Conservation (phyloP, 2,888 invertebrate genomes). For the Bedellia somnulentella region DNA sequence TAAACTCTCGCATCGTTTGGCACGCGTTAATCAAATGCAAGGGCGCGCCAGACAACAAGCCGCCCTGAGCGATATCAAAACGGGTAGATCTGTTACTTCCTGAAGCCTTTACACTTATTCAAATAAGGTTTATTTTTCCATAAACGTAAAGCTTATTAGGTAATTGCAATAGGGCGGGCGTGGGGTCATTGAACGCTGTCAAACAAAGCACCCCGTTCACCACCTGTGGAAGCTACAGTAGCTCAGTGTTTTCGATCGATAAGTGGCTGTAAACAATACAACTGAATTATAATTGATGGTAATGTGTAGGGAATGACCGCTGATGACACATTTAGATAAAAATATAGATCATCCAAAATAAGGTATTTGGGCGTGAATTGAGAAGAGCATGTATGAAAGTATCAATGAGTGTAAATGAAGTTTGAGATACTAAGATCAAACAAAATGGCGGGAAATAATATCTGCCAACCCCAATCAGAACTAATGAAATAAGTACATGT, state of each 20-base stretch:
- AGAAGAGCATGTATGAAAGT: too few relatives aligned
- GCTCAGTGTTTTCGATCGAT: conserved; percentile 9
- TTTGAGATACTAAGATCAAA: too few relatives aligned
- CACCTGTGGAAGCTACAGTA: conserved; percentile 26
- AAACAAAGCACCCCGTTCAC: conserved; percentile 30
- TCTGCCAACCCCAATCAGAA: too few relatives aligned
- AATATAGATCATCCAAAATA: too few relatives aligned
- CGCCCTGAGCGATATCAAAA: conserved; percentile 18
- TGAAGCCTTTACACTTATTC: not conserved
- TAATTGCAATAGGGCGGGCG: conserved; percentile 9
- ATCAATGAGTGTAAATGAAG: too few relatives aligned
- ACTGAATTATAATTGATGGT: too few relatives aligned
- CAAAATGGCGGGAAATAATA: too few relatives aligned
- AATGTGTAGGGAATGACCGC: too few relatives aligned
- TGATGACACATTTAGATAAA: too few relatives aligned
- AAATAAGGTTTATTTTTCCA: not conserved
- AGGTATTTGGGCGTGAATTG: too few relatives aligned
- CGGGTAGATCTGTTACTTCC: not conserved
- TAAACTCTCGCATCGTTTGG: not conserved
- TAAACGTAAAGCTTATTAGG: not conserved
- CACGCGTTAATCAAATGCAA: conserved; percentile 9
- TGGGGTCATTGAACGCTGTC: conserved; percentile 40
- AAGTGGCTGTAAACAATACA: conserved; percentile 3
- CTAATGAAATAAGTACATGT: too few relatives aligned
- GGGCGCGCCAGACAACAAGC: conserved; percentile 36